Evolutionary conservation across 2,797 vertebrate genomes (phyloP).

Genomic region (Strix occidentalis): DNA sequence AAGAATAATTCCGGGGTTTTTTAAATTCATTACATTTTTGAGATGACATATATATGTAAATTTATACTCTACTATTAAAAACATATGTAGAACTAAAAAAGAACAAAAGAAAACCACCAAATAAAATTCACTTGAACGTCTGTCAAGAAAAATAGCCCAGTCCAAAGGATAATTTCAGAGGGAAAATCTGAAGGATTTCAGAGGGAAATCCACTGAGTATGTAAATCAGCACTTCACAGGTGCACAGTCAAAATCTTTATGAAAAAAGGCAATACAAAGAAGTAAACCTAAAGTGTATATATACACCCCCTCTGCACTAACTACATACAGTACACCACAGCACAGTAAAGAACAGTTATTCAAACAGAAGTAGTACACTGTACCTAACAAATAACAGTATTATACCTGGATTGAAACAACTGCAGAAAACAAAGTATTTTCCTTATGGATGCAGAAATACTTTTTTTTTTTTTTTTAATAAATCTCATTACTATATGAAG

Average conservation of each 20-base stretch:
- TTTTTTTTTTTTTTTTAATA: not conserved
- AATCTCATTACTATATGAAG: not conserved
- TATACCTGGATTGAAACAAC: not conserved
- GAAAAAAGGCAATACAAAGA: not conserved
- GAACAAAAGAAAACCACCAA: not conserved
- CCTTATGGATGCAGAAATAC: not conserved
- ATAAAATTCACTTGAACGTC: not conserved
- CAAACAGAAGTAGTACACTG: not conserved
- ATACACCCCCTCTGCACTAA: not conserved
- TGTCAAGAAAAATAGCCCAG: not conserved
- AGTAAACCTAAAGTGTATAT: not conserved
- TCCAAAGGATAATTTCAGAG: not conserved
- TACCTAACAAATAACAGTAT: not conserved
- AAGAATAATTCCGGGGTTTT: not conserved
- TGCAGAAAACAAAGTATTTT: not conserved
- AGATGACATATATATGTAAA: not conserved
- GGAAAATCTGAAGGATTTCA: too few species aligned
- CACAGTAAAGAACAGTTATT: not conserved
- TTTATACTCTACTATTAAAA: not conserved
- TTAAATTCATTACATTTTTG: not conserved
- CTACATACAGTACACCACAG: not conserved
- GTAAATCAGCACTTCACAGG: not conserved
- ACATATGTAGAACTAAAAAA: not conserved
- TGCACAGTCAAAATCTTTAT: not conserved
- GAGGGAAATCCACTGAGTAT: not conserved